Base-by-base conservation (phyloP, 2,113 vertebrate genomes). In the Salvator merianae region DNA sequence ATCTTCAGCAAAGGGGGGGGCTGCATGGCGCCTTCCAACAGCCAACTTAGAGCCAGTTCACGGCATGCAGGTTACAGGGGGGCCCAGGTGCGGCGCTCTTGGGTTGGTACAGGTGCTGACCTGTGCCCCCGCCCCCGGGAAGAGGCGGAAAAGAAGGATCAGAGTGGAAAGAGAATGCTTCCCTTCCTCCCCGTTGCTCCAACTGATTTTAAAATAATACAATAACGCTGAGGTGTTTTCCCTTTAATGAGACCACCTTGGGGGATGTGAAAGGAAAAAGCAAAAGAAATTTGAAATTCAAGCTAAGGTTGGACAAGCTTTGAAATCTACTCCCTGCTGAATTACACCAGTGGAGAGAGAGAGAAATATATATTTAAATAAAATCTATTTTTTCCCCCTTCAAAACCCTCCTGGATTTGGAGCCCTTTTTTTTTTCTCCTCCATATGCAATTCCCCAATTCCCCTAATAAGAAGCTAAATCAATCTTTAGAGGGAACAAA, bases 401-500 rank as follows among this genome's bases (percentile, higher is more conserved):
- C 66, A 81, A 85, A 79, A 80, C 22, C 26, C 0, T 40, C 77
- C 82, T 32, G 74, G 89, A 90, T 86, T 93, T 91, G 87, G 87
- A 80, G 84, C 53, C 7, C 8, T 55, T 55, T 20, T 16, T 16
- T 5, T 14, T 16, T 16, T 34, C 34, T 12, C 24, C 4, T 30
- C 90, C 86, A 86, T 66, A 70, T 32, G 9, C 80, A 90, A 89
- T 73, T 72, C 81, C 91, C 89, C 87, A 89, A 89, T 87, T 94
- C 90, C 90, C 91, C 85, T 91, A 90, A 88, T 89, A 91, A 92
- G 88, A 92, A 89, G 83, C 87, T 88, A 88, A 87, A 92, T 84
- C 89, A 92, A 91, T 91, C 91, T 95, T 94, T 74, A 84, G 79
- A 85, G 86, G 88, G 87, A 90, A 88, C 75, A 90, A 89, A 90